Conservation (phyloP, 1,140 invertebrate genomes). For the Eueides isabella region DNA sequence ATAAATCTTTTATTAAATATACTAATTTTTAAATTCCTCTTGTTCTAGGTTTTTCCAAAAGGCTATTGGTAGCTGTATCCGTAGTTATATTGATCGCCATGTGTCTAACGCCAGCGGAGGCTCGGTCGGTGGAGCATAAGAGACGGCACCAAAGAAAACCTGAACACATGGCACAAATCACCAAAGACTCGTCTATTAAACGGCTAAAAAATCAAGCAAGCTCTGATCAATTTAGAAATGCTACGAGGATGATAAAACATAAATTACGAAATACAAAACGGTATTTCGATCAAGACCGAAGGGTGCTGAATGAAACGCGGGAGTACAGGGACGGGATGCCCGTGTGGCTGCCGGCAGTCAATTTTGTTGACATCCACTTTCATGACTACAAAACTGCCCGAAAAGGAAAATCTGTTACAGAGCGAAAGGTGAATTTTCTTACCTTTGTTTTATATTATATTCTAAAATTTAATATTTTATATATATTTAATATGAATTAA, state of each 20-base stretch:
- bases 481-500: not conserved
- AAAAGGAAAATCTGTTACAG: slow-evolving; percentile 55
- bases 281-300: slow-evolving; percentile 63
- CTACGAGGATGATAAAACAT: slow-evolving; percentile 64
- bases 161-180: slow-evolving; percentile 48
- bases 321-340: slow-evolving; percentile 71
- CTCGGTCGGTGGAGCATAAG: slow-evolving; percentile 56
- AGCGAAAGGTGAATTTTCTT: slow-evolving; percentile 61
- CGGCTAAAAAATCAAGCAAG: slow-evolving; percentile 51
- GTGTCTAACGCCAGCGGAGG: slow-evolving; percentile 63
- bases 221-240: slow-evolving; percentile 61
- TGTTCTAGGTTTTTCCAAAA: slow-evolving; percentile 79
- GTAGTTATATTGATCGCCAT: slow-evolving; percentile 69
- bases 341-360: slow-evolving; percentile 69
- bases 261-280: slow-evolving; percentile 67
- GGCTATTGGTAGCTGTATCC: slow-evolving; percentile 75
- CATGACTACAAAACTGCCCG: slow-evolving; percentile 57
- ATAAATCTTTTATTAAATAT: not conserved
- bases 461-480: too few species aligned
- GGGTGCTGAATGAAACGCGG: slow-evolving; percentile 59
- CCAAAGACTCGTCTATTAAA: slow-evolving; percentile 60
- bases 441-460: not conserved
- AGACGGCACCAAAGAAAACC: slow-evolving; percentile 60
- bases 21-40: slow-evolving; percentile 23
- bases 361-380: slow-evolving; percentile 72